These are phyloP conservation scores for Sebastes melanostomus DNA, from an alignment of 2,797 vertebrate genomes.

Conservation along the genomic window DNA sequence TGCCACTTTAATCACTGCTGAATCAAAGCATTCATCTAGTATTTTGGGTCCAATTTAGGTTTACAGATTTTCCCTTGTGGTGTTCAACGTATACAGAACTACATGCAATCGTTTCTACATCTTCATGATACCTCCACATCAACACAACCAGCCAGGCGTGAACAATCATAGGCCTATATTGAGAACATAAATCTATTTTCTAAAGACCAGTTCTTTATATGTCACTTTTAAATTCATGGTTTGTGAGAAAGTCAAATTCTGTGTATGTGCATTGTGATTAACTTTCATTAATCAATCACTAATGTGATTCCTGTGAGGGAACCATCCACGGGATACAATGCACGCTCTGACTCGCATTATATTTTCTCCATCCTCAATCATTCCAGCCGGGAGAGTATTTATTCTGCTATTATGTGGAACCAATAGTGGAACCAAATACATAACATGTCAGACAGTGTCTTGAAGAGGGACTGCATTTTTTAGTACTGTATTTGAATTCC, in stretches of 20 bases:
- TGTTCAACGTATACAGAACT: neutral
- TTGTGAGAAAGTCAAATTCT: neutral
- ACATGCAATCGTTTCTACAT: neutral
- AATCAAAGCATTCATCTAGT: no score
- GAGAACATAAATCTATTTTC: neutral
- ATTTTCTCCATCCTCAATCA: neutral
- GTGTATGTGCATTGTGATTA: neutral
- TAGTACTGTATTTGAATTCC: slow-evolving; percentile 21
- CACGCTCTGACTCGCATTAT: neutral
- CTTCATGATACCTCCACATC: neutral
- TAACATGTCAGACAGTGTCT: neutral
- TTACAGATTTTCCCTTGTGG: neutral
- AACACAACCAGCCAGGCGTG: neutral
- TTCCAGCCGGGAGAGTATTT: neutral
- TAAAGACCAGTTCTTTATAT: neutral
- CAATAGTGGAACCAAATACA: neutral
- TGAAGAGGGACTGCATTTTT: neutral
- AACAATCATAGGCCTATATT: neutral
- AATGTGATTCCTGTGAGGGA: neutral
- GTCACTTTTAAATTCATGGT: neutral
- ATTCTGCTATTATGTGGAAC: neutral
- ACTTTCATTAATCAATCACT: neutral
- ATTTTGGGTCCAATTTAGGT: neutral
- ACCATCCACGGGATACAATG: neutral
- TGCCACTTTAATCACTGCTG: no score